Percentiles rank a stretch among this genome's conserved stretches.
These are phyloP conservation scores for Chrysoperla carnea DNA, from an alignment of 1,140 invertebrate species.

Conservation along the genomic window DNA sequence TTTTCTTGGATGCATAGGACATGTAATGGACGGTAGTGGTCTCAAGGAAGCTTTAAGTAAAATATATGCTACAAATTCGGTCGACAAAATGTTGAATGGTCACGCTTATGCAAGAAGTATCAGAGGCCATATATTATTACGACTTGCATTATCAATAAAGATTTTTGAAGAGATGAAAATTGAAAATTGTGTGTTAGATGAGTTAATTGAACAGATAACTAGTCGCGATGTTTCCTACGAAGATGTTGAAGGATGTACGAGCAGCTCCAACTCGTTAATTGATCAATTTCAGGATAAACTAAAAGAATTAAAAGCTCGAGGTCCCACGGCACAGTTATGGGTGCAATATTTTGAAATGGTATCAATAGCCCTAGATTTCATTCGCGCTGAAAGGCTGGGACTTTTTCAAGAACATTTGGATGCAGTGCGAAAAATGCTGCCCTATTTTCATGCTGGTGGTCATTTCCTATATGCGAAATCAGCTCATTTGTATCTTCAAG, in stretches of 20 bases:
- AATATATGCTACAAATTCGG: conserved; percentile 15
- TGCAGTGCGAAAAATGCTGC: conserved; percentile 22
- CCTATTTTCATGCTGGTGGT: conserved; percentile 24
- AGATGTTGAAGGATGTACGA: conserved; percentile 9
- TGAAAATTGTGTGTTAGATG: neutral
- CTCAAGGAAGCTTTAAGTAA: conserved; percentile 16
- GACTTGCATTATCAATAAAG: conserved; percentile 9
- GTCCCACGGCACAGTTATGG: conserved; percentile 14
- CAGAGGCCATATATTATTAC: conserved; percentile 19
- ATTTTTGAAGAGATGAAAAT: conserved; percentile 3
- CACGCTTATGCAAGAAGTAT: conserved; percentile 22
- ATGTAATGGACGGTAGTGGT: conserved; percentile 20
- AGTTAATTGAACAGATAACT: conserved; percentile 1
- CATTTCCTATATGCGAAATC: conserved; percentile 28
- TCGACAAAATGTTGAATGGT: conserved; percentile 20
- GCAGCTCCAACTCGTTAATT: conserved; percentile 4
- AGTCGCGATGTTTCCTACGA: conserved; percentile 6
- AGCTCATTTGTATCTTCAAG: conserved; percentile 23
- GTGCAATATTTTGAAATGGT: conserved; percentile 18
- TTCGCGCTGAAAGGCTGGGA: conserved; percentile 14
- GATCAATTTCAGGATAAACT: conserved; percentile 8
- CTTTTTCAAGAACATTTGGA: conserved; percentile 20
- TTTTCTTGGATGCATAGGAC: conserved; percentile 20
- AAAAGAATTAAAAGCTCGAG: conserved; percentile 3
- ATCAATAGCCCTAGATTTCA: conserved; percentile 12